phyloP scores from a whole-genome alignment of 2,888 invertebrate species.

The Drosophila falleni region DNA sequence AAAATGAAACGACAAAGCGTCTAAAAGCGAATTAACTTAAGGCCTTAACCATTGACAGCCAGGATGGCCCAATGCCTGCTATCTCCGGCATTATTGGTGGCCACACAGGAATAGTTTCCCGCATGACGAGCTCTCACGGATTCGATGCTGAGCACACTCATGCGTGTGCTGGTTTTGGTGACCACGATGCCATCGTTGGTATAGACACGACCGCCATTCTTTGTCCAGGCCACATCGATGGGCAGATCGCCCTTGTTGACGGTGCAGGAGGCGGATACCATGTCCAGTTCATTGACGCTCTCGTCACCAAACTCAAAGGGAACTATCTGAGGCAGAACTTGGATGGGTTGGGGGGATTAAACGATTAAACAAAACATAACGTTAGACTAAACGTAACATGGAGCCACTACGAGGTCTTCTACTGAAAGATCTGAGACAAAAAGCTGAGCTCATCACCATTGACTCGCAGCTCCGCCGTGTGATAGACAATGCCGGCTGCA shows the following conservation, averaged over 20 bases:
- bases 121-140: conserved; percentile 88
- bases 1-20: conserved; percentile 38
- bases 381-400: conserved; percentile 22
- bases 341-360: conserved; percentile 21
- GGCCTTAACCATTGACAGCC: conserved; percentile 87
- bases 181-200: conserved; percentile 87
- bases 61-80: conserved; percentile 87
- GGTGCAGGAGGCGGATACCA: conserved; percentile 90
- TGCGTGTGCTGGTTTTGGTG: conserved; percentile 88
- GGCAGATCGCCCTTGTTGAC: conserved; percentile 92
- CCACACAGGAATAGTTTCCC: conserved; percentile 88
- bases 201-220: conserved; percentile 86
- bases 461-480: conserved; percentile 90
- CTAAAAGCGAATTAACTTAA: not conserved
- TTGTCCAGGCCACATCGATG: conserved; percentile 90
- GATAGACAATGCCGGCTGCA: conserved; percentile 89
- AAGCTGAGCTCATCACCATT: conserved; percentile 87
- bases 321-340: conserved; percentile 90
- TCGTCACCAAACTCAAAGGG: conserved; percentile 91
- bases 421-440: not conserved
- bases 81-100: conserved; percentile 88
- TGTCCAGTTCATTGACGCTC: conserved; percentile 89
- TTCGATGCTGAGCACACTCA: conserved; percentile 88
- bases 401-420: conserved; percentile 12
- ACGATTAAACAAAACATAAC: conserved; percentile 45